Evolutionary conservation across 2,797 vertebrate species (phyloP), one percentile per base, ranked within the genome.

Genomic region (Coilia nasus): DNA sequence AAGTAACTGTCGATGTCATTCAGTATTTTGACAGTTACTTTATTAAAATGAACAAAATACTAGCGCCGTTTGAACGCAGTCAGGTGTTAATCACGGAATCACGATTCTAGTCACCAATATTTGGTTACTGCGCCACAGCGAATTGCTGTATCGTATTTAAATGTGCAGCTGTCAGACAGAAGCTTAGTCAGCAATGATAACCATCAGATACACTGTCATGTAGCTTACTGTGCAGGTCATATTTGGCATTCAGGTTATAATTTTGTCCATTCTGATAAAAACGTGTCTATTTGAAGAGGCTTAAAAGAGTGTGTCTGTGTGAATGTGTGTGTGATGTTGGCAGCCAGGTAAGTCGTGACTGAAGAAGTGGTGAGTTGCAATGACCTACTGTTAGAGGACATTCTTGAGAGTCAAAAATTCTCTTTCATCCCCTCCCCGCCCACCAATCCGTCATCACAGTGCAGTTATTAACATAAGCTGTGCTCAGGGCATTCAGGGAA

Each of bases 301-400:
- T 9, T 54, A 54, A 54, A 54, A 54, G 64, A 23, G 25, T 28
- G 64, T 28, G 28, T 31, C 23, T 67, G 23, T 31, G 12, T 71
- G 67, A 31, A 31, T 71, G 25, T 71, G 67, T 78, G 71, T 78
- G 35, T 21, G 15, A 44, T 44, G 15, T 78, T 19, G 15, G 2
- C 17, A 41, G 15, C 28, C 12, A 75, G 67, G 67, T 35, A 21
- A 44, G 71, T 78, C 71, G 71, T 78, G 71, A 75, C 67, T 75
- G 17, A 60, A 60, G 21, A n/a, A 23, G n/a, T 23, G 60, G 21
- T 54, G 50, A 54, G 21, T 23, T 62, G 1, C 28, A 6, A 75
- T 75, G 67, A 78, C 71, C 71, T 78, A 31, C 71, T 78, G 71
- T 41, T 44, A 78, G 71, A 78, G 71, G 71, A 44, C 71, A 78